These are phyloP conservation scores for Scylla paramamosain DNA, from an alignment of 1,140 invertebrate species.

Conservation along the genomic window DNA sequence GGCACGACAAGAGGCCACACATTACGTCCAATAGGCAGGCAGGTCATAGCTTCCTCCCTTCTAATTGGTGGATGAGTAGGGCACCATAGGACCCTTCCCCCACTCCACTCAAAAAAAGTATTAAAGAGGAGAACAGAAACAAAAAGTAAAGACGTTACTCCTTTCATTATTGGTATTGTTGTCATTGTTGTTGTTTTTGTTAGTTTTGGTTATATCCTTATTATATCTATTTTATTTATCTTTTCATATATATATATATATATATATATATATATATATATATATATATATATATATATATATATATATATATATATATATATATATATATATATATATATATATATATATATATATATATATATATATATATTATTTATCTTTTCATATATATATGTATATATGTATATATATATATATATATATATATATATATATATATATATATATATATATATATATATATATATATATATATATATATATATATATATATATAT, in stretches of 20 bases:
- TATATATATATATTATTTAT: not conserved
- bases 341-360: conserved; percentile 31
- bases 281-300: conserved; percentile 55
- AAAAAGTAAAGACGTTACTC: no score
- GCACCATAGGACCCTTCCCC: no score
- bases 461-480: not conserved
- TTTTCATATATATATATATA: not conserved
- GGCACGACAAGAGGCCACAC: no score
- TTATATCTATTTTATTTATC: not conserved
- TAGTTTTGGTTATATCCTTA: not conserved
- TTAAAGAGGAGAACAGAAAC: no score
- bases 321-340: conserved; percentile 50
- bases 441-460: conserved; percentile 33
- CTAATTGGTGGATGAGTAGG: no score
- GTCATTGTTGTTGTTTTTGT: no score
- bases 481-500: no score
- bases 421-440: not conserved
- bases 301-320: conserved; percentile 53
- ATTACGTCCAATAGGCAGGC: no score
- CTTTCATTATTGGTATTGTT: no score
- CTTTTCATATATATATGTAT: not conserved
- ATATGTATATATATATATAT: not conserved
- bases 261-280: no score
- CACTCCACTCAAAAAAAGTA: no score
- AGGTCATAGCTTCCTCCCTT: no score